Percentiles rank a stretch among this genome's conserved stretches.
phyloP scores from a whole-genome alignment of 2,888 invertebrate genomes.

The Polydrusus pterygomalis region DNA sequence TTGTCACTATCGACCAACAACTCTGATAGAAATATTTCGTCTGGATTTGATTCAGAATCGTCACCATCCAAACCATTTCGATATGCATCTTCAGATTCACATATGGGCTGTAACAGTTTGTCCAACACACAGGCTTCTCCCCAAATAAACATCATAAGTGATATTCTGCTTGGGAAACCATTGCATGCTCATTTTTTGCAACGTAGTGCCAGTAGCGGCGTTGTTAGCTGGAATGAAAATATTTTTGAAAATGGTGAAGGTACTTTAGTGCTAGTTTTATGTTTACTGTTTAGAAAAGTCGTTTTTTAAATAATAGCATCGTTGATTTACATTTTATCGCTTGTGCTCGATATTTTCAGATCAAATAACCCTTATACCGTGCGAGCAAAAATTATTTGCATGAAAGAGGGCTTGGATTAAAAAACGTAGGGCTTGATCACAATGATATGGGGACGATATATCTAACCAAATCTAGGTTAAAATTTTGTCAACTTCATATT shows the following conservation, averaged over 20 bases:
- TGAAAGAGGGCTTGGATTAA: no score
- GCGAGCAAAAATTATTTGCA: no score
- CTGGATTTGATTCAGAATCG: background rate
- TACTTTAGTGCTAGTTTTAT: background rate
- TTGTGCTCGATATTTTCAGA: no score
- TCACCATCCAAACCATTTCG: background rate
- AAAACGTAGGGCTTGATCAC: no score
- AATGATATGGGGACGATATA: no score
- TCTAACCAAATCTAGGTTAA: no score
- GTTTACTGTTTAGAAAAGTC: background rate
- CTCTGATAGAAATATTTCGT: background rate
- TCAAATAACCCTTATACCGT: no score
- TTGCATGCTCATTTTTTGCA: background rate
- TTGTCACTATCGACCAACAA: background rate
- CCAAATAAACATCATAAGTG: slow-evolving; percentile 14
- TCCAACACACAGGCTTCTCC: background rate
- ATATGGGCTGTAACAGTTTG: background rate
- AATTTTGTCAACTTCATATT: no score
- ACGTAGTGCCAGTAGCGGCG: slow-evolving; percentile 17
- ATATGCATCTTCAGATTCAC: background rate
- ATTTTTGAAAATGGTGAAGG: slow-evolving; percentile 36
- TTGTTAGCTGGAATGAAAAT: background rate
- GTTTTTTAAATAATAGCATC: no score
- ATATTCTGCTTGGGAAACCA: background rate
- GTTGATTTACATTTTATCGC: no score